Conservation (phyloP, 2,888 invertebrate genomes). For the Chrysotoxum bicinctum region DNA sequence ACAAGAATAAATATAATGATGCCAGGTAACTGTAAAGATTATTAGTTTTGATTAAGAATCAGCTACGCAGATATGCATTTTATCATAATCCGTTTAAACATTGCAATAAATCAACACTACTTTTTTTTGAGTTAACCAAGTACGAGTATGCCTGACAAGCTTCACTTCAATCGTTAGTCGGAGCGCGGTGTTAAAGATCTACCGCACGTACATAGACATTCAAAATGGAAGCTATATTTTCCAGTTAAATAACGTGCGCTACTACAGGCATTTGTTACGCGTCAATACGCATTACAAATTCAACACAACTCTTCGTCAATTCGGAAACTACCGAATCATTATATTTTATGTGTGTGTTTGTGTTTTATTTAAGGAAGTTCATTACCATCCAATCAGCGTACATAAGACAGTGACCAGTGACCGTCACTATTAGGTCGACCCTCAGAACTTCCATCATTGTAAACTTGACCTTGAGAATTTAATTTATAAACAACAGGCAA, state of each 20-base stretch:
- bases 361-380: slow-evolving; percentile 50
- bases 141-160: slow-evolving; percentile 13
- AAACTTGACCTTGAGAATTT: slow-evolving; percentile 32
- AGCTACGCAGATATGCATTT: background rate
- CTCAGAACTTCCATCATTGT: slow-evolving; percentile 47
- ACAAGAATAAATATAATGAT: no score
- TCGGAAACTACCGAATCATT: slow-evolving; percentile 26
- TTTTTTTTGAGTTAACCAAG: background rate
- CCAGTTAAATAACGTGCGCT: slow-evolving; percentile 19
- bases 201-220: slow-evolving; percentile 42
- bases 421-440: slow-evolving; percentile 45
- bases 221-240: slow-evolving; percentile 20
- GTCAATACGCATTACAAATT: slow-evolving; percentile 37
- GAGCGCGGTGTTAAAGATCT: background rate
- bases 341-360: background rate
- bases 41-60: no score
- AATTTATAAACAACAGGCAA: slow-evolving; percentile 6
- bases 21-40: no score
- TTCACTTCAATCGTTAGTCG: background rate
- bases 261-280: slow-evolving; percentile 32
- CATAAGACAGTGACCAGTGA: slow-evolving; percentile 22
- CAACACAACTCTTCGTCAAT: slow-evolving; percentile 13
- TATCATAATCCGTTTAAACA: background rate
- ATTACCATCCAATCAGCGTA: slow-evolving; percentile 32
- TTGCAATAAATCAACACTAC: background rate